Percentiles rank a stretch among this genome's conserved stretches.
Evolutionary conservation across 2,113 vertebrate species (phyloP).

Genomic region (Canis aureus): DNA sequence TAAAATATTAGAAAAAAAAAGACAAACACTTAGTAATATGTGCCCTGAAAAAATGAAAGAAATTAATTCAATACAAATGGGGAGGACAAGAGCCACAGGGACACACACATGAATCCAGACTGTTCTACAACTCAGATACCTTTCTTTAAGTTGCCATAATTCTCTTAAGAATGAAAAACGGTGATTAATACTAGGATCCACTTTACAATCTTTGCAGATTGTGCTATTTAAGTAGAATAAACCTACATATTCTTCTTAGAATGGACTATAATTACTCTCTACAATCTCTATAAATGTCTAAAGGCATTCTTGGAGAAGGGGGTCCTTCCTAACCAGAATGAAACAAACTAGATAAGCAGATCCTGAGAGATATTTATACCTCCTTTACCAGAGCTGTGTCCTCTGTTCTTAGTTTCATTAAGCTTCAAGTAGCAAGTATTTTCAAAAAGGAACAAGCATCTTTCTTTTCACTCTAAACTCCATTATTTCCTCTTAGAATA

Average conservation of each 20-base stretch:
- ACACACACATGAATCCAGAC: neutral
- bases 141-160: neutral
- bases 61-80: neutral
- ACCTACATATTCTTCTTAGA: neutral
- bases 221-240: neutral
- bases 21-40: neutral
- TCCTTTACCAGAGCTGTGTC: neutral
- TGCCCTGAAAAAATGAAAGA: conserved; percentile 25
- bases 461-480: neutral
- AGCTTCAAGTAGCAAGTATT: neutral
- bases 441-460: neutral
- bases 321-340: neutral
- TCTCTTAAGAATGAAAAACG: neutral
- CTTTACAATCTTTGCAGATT: neutral
- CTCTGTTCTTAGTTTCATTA: neutral
- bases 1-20: neutral
- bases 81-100: neutral
- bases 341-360: neutral
- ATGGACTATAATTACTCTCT: neutral
- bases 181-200: neutral
- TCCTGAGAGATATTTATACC: neutral
- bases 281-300: neutral
- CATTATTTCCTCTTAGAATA: neutral
- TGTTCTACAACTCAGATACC: neutral
- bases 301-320: neutral